Conservation (phyloP, 2,797 vertebrate species). For the Nyctalus aviator region DNA sequence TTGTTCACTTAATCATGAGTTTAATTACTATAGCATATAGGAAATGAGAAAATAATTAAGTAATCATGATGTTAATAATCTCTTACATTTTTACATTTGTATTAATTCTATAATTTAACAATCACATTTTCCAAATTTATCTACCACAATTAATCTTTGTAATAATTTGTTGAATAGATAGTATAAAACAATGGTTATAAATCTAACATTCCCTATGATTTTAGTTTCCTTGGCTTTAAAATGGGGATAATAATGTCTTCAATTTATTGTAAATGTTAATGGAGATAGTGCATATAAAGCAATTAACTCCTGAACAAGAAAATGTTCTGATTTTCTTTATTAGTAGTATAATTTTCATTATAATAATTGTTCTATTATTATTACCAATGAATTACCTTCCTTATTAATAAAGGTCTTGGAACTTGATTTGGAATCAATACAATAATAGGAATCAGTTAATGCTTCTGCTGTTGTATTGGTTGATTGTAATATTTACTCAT, state of each 20-base stretch:
- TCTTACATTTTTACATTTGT: background rate
- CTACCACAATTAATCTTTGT: background rate
- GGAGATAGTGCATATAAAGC: background rate
- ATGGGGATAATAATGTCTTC: background rate
- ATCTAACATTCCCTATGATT: background rate
- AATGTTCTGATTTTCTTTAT: background rate
- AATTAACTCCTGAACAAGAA: slow-evolving; percentile 1
- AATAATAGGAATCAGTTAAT: background rate
- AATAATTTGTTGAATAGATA: background rate
- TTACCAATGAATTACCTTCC: background rate
- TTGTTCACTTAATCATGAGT: background rate
- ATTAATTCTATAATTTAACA: slow-evolving; percentile 7
- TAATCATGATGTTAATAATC: background rate
- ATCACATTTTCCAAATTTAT: slow-evolving; percentile 15
- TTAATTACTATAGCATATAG: slow-evolving; percentile 1
- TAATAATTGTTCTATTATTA: background rate
- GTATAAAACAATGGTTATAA: background rate
- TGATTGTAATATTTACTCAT: background rate
- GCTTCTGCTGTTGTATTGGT: background rate
- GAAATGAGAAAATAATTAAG: slow-evolving; percentile 3
- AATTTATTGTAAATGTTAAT: slow-evolving; percentile 50
- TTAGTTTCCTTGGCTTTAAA: background rate
- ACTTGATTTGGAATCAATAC: background rate
- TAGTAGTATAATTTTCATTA: background rate
- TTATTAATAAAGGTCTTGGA: background rate